These are phyloP conservation scores for Drosophila orosa DNA, from an alignment of 1,140 invertebrate species.

Conservation along the genomic window DNA sequence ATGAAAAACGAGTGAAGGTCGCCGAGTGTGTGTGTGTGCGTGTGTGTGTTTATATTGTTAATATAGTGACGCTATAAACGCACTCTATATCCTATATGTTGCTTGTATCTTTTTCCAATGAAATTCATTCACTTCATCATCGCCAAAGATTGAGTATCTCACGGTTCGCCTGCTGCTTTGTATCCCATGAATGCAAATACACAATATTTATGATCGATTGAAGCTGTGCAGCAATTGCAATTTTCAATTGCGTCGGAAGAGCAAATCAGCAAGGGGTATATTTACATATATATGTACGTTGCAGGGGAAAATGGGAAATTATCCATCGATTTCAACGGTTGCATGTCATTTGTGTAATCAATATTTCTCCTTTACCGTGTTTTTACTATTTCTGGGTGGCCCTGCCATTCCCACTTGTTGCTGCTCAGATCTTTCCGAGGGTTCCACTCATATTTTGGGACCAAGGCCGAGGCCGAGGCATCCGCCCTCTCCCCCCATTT, in stretches of 20 bases:
- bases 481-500: background rate
- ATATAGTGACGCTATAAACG: slow-evolving; percentile 51
- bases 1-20: slow-evolving; percentile 68
- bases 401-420: slow-evolving; percentile 38
- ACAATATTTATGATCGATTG: slow-evolving; percentile 39
- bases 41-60: slow-evolving; percentile 30
- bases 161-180: slow-evolving; percentile 27
- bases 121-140: slow-evolving; percentile 16
- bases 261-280: background rate
- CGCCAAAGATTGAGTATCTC: slow-evolving; percentile 10
- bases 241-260: slow-evolving; percentile 32
- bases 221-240: slow-evolving; percentile 42
- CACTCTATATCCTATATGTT: slow-evolving; percentile 28
- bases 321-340: slow-evolving; percentile 18
- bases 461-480: slow-evolving; percentile 52
- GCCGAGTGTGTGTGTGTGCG: slow-evolving; percentile 4
- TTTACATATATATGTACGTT: background rate
- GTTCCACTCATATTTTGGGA: slow-evolving; percentile 4
- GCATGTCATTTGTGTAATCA: slow-evolving; percentile 50
- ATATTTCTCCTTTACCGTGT: slow-evolving; percentile 9
- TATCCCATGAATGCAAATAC: slow-evolving; percentile 35
- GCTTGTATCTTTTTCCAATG: slow-evolving; percentile 4
- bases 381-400: background rate
- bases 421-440: slow-evolving; percentile 8
- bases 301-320: slow-evolving; percentile 7